Evolutionary conservation across 2,888 invertebrate species (phyloP).

Genomic region (Euproctis similis): DNA sequence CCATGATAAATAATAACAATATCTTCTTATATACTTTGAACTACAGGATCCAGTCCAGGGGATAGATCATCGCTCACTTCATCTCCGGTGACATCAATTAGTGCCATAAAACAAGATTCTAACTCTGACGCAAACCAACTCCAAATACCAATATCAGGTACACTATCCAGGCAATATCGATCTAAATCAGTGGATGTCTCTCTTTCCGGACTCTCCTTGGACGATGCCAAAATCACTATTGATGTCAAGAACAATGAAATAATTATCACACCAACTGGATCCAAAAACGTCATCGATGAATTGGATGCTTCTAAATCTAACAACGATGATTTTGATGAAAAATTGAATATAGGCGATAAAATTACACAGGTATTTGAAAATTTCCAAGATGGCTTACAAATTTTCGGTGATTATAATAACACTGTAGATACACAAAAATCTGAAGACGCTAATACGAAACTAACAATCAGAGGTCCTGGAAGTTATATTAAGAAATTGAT

Average conservation of each 20-base stretch:
- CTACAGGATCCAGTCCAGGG: slow-evolving; percentile 60
- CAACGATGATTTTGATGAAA: slow-evolving; percentile 49
- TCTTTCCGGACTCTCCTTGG: slow-evolving; percentile 46
- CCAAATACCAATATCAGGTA: slow-evolving; percentile 43
- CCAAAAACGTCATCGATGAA: slow-evolving; percentile 37
- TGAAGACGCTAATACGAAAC: slow-evolving; percentile 41
- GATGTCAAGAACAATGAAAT: slow-evolving; percentile 64
- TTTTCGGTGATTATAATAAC: slow-evolving; percentile 40
- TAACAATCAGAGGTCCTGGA: slow-evolving; percentile 63
- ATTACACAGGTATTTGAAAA: slow-evolving; percentile 52
- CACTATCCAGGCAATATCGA: slow-evolving; percentile 52
- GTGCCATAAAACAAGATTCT: slow-evolving; percentile 44
- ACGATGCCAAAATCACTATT: slow-evolving; percentile 59
- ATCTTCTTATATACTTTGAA: not conserved
- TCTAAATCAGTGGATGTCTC: slow-evolving; percentile 76
- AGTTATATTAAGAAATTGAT: slow-evolving; percentile 67
- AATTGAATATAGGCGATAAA: slow-evolving; percentile 53
- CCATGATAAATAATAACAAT: too few relatives aligned
- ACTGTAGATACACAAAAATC: slow-evolving; percentile 31
- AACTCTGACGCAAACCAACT: slow-evolving; percentile 50
- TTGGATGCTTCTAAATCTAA: slow-evolving; percentile 25
- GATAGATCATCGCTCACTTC: slow-evolving; percentile 59
- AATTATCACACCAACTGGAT: slow-evolving; percentile 56
- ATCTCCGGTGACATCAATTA: slow-evolving; percentile 55
- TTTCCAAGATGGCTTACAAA: slow-evolving; percentile 58